A percentile compares a stretch with the other conserved stretches of the same genome.
phyloP scores from a whole-genome alignment of 1,140 invertebrate species.

The Drosophila funebris region DNA sequence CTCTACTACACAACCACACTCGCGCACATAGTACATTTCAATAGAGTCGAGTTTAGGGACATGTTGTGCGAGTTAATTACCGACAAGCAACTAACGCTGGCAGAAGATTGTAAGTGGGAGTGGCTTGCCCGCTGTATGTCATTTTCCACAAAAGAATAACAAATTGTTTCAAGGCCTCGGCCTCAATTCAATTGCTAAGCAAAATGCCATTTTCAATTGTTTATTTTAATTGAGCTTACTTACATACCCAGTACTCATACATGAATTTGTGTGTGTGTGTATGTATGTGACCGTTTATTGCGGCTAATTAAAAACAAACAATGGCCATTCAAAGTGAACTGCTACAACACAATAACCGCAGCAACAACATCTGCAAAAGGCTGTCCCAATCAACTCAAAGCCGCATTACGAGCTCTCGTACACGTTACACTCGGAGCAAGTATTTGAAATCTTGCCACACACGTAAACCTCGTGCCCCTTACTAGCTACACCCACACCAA shows the following conservation, averaged over 20 bases:
- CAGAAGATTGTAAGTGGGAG: neutral
- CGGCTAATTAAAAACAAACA: slow-evolving; percentile 82
- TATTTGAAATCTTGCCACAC: slow-evolving; percentile 52
- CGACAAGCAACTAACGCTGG: neutral
- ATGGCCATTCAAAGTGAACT: slow-evolving; percentile 75
- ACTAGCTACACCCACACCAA: neutral
- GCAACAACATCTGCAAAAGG: slow-evolving; percentile 42
- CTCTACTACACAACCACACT: slow-evolving; percentile 17
- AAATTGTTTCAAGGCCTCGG: slow-evolving; percentile 78
- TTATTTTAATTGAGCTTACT: slow-evolving; percentile 70
- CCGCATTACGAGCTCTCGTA: slow-evolving; percentile 13
- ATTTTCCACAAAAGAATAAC: slow-evolving; percentile 52
- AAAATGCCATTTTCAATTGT: slow-evolving; percentile 78
- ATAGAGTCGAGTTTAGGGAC: slow-evolving; percentile 68
- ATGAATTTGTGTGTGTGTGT: slow-evolving; percentile 31
- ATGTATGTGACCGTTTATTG: slow-evolving; percentile 72
- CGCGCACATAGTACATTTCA: slow-evolving; percentile 51
- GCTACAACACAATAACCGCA: slow-evolving; percentile 62
- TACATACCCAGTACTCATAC: slow-evolving; percentile 18
- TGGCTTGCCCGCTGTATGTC: neutral
- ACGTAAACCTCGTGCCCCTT: neutral
- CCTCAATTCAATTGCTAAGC: slow-evolving; percentile 76
- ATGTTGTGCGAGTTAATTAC: slow-evolving; percentile 78
- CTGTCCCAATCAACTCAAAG: slow-evolving; percentile 30
- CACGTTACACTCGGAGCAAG: slow-evolving; percentile 9